Conservation (phyloP, 1,140 invertebrate genomes). For the Lethocerus indicus region DNA sequence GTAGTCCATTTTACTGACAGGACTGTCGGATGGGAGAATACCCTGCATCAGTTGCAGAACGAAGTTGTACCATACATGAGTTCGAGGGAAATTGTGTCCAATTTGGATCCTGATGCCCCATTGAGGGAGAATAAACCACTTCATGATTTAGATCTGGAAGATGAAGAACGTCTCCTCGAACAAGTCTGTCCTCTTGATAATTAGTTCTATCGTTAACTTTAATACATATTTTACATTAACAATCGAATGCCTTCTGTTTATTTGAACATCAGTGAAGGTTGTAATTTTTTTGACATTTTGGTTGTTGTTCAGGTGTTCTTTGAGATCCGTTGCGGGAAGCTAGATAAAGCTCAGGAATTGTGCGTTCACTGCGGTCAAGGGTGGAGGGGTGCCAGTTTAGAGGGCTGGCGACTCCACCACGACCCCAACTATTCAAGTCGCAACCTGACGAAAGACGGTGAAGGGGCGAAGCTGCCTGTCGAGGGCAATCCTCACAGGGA, state of each 20-base stretch:
- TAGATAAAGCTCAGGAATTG: slow-evolving; percentile 66
- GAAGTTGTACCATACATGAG: slow-evolving; percentile 32
- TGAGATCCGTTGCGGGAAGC: slow-evolving; percentile 67
- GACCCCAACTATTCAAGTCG: slow-evolving; percentile 56
- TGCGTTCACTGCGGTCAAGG: slow-evolving; percentile 72
- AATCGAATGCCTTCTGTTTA: neutral
- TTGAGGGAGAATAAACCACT: slow-evolving; percentile 57
- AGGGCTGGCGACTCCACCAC: slow-evolving; percentile 75
- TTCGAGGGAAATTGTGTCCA: slow-evolving; percentile 42
- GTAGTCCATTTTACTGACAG: slow-evolving; percentile 55
- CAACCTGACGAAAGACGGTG: no score
- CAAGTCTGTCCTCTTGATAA: slow-evolving; percentile 19
- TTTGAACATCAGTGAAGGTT: slow-evolving; percentile 18
- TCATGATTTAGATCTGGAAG: slow-evolving; percentile 74
- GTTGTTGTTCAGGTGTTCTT: slow-evolving; percentile 33
- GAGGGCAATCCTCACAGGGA: slow-evolving; percentile 68
- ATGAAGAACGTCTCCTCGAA: slow-evolving; percentile 57
- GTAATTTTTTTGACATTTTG: neutral
- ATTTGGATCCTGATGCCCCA: slow-evolving; percentile 87
- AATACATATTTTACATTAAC: neutral
- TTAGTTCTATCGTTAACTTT: neutral
- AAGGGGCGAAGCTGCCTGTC: slow-evolving; percentile 30
- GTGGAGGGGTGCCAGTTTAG: slow-evolving; percentile 74
- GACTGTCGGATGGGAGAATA: slow-evolving; percentile 77
- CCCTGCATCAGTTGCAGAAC: slow-evolving; percentile 56